Base-by-base conservation (phyloP, 1,140 invertebrate species). In the Chlorops oryzae region DNA sequence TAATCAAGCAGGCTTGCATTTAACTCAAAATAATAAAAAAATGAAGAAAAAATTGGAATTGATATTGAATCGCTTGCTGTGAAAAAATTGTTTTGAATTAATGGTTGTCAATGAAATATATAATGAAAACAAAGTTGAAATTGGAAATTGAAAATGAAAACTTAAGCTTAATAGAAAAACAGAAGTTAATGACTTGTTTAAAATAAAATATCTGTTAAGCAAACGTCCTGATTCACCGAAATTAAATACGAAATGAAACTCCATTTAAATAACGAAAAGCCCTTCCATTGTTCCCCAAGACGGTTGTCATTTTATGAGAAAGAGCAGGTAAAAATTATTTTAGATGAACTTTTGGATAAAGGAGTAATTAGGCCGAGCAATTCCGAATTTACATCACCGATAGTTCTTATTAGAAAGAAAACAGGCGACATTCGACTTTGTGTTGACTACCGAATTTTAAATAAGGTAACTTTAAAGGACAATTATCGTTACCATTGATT, bases 371-470 rank as follows among this genome's bases (percentile, higher is more conserved):
- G 55, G 28, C 51, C 47, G 5, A 59, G 57, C 25, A n/a, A 54
- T 2, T 67, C 63, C 5, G 49, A 58, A 9, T 64, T 59, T 41
- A 54, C 62, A 9, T 59, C 59, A 37, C 59, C 59, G 13, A 52
- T 60, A 5, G 50, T 61, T 10, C 39, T 61, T 35, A 59, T 59
- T 1, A 55, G 47, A 35, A 56, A 62, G 20, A 58, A 59, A 45
- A 54, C 55, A 32, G 56, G 50, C n/a, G 48, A 55, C 13, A 17
- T 43, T 5, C 21, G 57, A 10, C 20, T 59, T 15, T 59, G 57
- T 41, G 41, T 63, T 2, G 61, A 63, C 20, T 45, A 27, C 23
- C 6, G 41, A 43, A 18, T 7, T 6, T 41, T 60, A 39, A 62
- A 62, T 51, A 49, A 35, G 22, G 15, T 48, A 5, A 52, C 54